phyloP scores from a whole-genome alignment of 2,888 invertebrate genomes.

The Dolichopus griseipennis region DNA sequence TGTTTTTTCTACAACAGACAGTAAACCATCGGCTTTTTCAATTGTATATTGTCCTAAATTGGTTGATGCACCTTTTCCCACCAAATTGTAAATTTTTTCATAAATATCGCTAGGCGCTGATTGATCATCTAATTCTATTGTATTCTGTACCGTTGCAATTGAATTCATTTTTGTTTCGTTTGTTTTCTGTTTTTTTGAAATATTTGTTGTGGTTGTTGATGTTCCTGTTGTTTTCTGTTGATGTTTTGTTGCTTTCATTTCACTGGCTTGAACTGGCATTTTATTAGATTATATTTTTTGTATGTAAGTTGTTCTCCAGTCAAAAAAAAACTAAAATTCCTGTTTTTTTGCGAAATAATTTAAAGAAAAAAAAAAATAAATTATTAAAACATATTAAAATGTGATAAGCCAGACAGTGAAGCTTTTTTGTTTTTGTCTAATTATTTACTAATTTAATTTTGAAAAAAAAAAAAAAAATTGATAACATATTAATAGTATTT shows the following conservation, averaged over 20 bases:
- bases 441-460: no score
- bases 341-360: no score
- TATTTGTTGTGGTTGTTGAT: not conserved
- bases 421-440: no score
- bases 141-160: not conserved
- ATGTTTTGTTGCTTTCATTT: not conserved
- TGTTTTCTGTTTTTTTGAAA: not conserved
- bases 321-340: no score
- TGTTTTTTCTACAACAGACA: slow-evolving; percentile 36
- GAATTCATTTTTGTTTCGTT: not conserved
- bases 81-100: slow-evolving; percentile 27
- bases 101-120: slow-evolving; percentile 13
- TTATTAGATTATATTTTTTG: not conserved
- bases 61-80: slow-evolving; percentile 33
- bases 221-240: not conserved
- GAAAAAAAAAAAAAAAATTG: no score
- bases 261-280: not conserved
- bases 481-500: no score
- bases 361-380: no score
- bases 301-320: no score
- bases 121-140: no score
- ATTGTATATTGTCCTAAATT: slow-evolving; percentile 33
- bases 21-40: slow-evolving; percentile 30
- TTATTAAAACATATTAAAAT: no score
- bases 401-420: no score